Percentiles rank a stretch among this genome's conserved stretches.
Conservation (phyloP, 1,140 invertebrate genomes). For the Lasioglossum albipes region DNA sequence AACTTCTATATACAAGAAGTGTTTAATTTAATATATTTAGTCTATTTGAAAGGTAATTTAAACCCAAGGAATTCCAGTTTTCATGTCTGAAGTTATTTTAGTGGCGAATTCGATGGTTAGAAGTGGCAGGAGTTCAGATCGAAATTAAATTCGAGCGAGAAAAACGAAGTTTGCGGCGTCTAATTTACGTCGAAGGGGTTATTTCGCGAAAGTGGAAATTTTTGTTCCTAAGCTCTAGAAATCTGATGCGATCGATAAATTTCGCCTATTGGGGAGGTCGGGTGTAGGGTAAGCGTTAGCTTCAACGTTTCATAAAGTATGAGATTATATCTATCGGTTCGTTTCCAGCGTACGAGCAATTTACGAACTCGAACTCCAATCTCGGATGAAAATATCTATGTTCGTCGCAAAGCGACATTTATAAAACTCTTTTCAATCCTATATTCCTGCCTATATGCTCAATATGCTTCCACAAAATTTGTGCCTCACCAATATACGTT, state of each 20-base stretch:
- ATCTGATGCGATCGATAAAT: slow-evolving; percentile 6
- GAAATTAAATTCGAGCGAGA: background rate
- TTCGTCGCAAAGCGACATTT: background rate
- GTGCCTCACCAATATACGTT: too few relatives aligned
- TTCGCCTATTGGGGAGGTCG: background rate
- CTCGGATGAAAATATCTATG: background rate
- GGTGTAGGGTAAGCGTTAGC: background rate
- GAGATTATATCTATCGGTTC: slow-evolving; percentile 1
- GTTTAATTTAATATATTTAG: too few relatives aligned
- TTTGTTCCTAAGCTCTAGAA: background rate
- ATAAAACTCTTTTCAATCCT: background rate
- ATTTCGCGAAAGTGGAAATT: background rate
- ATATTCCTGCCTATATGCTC: background rate
- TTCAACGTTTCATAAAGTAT: slow-evolving; percentile 16
- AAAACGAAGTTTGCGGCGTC: background rate
- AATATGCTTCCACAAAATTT: background rate
- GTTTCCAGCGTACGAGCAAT: background rate
- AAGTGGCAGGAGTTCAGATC: background rate
- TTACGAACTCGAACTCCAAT: background rate
- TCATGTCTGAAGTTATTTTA: background rate
- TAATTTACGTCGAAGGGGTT: background rate
- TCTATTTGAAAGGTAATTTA: background rate
- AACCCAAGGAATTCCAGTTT: background rate
- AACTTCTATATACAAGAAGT: too few relatives aligned
- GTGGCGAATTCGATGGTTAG: background rate